These are phyloP conservation scores for Gasterosteus aculeatus DNA, from an alignment of 2,113 vertebrate genomes.

Conservation along the genomic window DNA sequence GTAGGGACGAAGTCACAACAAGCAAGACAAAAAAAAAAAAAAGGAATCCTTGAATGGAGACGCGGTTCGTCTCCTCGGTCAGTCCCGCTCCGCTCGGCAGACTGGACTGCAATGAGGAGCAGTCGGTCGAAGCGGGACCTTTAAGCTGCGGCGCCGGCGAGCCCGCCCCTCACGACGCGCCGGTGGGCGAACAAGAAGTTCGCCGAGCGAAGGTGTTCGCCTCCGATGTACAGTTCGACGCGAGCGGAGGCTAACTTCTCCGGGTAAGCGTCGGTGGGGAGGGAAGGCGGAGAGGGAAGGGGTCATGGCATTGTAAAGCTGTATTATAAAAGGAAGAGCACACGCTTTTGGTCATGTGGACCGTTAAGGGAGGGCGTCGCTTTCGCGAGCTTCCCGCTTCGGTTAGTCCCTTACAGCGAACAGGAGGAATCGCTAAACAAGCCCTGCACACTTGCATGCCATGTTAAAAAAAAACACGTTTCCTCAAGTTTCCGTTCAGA, in stretches of 20 bases:
- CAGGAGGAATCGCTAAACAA: neutral
- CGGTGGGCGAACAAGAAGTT: slow-evolving; percentile 2
- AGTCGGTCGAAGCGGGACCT: slow-evolving; percentile 75
- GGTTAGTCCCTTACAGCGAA: slow-evolving; percentile 16
- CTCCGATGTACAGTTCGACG: no score
- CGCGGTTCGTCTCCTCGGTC: slow-evolving; percentile 47
- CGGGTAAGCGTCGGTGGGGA: neutral
- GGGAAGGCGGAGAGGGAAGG: no score
- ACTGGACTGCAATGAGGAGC: slow-evolving; percentile 78
- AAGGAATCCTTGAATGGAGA: slow-evolving; percentile 68
- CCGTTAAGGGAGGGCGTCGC: neutral
- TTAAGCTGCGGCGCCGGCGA: slow-evolving; percentile 57
- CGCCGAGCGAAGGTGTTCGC: neutral
- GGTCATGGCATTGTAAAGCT: no score
- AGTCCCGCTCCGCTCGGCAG: slow-evolving; percentile 71
- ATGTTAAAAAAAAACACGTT: neutral
- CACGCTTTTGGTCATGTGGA: no score
- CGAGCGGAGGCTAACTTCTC: slow-evolving; percentile 19
- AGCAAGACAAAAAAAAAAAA: no score
- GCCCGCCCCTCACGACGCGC: slow-evolving; percentile 71
- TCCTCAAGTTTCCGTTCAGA: neutral
- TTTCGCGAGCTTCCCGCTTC: neutral
- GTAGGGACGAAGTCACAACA: slow-evolving; percentile 50
- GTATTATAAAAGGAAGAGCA: no score
- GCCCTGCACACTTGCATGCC: neutral